Evolutionary conservation across 2,888 invertebrate species (phyloP), one percentile per base, ranked within the genome.

Genomic region (Oscheius sp.): DNA sequence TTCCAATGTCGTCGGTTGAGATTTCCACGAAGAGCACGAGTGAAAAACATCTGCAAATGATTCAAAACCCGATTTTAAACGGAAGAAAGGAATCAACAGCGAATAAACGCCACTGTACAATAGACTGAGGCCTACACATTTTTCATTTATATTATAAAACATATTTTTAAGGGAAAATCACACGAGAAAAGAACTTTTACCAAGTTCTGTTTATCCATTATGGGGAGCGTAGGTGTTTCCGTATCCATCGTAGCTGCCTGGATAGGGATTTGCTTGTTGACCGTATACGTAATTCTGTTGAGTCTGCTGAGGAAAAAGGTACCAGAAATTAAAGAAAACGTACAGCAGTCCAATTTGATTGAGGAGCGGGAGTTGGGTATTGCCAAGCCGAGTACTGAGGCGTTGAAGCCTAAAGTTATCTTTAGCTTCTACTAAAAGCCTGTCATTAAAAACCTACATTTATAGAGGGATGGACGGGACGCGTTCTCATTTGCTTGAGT

Each of bases 1-100:
- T 87, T 81, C 88, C 88, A 88, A 59, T 86, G 84, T 10, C 80
- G 60, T 32, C 76, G 77, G 75, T 87, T 87, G 66, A 87, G 75
- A 76, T 87, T 87, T 48, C 84, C 73, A 29, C 71, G 55, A 2
- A 79, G 55, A 32, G 76, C 77, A 48, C 75, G 70, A 42, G 79
- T 71, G 1, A 82, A 74, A 74, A 78, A 76, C 84, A 84, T 84
- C 68, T 53, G 33, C 21, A 66, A 50, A 2, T 66, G 21, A 21
- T 21, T 55, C 21, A n/a, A 55, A 1, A 53, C 13, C 1, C 13
- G 7, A 50, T 33, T 50, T 1, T 29, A 48, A 21, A n/a, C 32
- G 50, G 11, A 50, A 29, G 48, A 9, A 33, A 35, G n/a, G 3
- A 60, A 60, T 35, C 21, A 21, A 21, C 60, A 60, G n/a, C 53